Base-by-base conservation (phyloP, 2,888 invertebrate species). In the Tinea trinotella region DNA sequence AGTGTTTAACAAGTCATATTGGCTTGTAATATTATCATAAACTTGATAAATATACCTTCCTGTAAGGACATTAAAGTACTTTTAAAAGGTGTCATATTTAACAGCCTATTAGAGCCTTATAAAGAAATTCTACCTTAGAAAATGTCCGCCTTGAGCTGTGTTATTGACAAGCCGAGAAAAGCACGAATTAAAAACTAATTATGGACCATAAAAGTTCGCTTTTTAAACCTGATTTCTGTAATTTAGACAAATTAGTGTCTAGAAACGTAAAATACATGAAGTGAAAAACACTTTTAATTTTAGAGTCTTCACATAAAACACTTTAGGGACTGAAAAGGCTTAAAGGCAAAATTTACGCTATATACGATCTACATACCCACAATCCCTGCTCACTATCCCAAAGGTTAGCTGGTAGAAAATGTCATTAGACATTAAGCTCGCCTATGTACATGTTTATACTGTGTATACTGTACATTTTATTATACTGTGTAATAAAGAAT, bases 31-130 rank as follows among this genome's bases (percentile, higher is more conserved):
- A 10, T 36, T 36, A 24, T n/a, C n/a, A n/a, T 30, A 40, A 19
- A 48, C 20, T 3, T 50, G 50, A 50, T 50, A 20, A 48, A 17
- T 34, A 54, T 34, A 19, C 34, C 44, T 54, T 54, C 48, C 54
- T 46, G 54, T 48, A 54, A 54, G 34, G 46, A 54, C 48, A 30
- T 48, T 22, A 46, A 46, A 46, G 54, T 50, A 18, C 24, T 13
- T 17, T 30, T 20, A 48, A 48, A 54, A 54, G 48, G 48, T 54
- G 54, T 34, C 18, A 22, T 12, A 18, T 46, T 24, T 30, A 54
- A 54, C 48, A 18, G 48, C 54, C 54, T 12, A 54, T 54, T 54
- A 24, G 48, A 13, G 48, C 46, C 54, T 54, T 54, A 30, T 54
- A 54, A 46, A 54, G 54, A 34, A 50, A 22, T 50, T 22, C 22